Evolutionary conservation across 2,113 vertebrate species (phyloP).

Genomic region (Spea multiplicata): DNA sequence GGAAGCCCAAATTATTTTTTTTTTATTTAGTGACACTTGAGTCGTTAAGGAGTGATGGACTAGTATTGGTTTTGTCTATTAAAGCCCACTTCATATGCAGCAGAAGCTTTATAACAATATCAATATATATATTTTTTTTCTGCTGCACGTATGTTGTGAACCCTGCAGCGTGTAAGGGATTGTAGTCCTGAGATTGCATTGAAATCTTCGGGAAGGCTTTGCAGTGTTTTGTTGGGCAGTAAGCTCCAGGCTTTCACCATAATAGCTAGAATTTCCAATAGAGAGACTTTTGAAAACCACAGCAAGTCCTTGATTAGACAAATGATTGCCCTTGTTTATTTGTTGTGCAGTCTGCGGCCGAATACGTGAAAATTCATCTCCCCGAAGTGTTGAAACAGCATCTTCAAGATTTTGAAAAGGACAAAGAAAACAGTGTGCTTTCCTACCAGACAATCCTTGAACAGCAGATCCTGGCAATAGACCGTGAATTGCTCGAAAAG

Average conservation of each 20-base stretch:
- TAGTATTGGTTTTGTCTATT: too few relatives aligned
- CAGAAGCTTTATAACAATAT: too few relatives aligned
- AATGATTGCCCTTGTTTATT: constrained; percentile 47
- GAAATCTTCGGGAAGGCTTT: not conserved
- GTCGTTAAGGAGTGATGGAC: too few relatives aligned
- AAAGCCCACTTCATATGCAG: too few relatives aligned
- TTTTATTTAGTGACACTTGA: too few relatives aligned
- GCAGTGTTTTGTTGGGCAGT: not conserved
- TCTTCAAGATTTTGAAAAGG: constrained; percentile 86
- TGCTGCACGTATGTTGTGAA: too few relatives aligned
- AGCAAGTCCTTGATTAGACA: constrained; percentile 18
- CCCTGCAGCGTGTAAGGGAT: not conserved
- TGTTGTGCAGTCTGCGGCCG: constrained; percentile 81
- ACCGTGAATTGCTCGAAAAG: constrained; percentile 90
- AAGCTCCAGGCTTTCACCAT: not conserved
- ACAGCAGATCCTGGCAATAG: constrained; percentile 88
- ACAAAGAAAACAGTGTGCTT: constrained; percentile 84
- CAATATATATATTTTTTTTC: too few relatives aligned
- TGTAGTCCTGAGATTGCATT: not conserved
- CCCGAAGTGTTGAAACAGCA: constrained; percentile 87
- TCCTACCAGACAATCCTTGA: constrained; percentile 90
- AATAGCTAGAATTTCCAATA: not conserved
- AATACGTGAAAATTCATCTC: constrained; percentile 88
- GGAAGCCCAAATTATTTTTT: too few relatives aligned
- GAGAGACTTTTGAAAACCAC: not conserved